These are phyloP conservation scores for Pipistrellus kuhlii DNA, from an alignment of 2,797 vertebrate genomes.

Conservation along the genomic window DNA sequence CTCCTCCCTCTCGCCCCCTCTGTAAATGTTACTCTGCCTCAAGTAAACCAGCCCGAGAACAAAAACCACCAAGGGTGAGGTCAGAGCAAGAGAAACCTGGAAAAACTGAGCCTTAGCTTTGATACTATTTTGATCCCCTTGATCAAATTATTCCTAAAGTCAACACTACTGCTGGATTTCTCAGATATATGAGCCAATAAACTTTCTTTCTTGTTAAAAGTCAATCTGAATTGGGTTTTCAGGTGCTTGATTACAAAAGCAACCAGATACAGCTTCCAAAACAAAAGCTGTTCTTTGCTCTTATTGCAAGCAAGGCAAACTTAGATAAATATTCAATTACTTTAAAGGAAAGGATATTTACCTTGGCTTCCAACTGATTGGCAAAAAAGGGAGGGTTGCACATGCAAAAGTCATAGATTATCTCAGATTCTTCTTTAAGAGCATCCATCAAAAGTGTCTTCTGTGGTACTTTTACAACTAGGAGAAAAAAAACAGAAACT, in stretches of 20 bases:
- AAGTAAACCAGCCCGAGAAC: conserved; percentile 25
- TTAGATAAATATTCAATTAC: conserved; percentile 3
- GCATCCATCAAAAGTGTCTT: conserved; percentile 99
- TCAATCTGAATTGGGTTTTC: conserved; percentile 6
- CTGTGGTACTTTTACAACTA: conserved; percentile 99
- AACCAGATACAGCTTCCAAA: conserved; percentile 20
- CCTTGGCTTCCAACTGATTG: conserved; percentile 97
- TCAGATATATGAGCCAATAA: conserved; percentile 29
- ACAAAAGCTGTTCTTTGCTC: conserved; percentile 52
- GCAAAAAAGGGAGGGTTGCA: conserved; percentile 99
- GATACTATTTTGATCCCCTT: neutral
- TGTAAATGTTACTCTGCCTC: neutral
- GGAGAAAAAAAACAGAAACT: conserved; percentile 51
- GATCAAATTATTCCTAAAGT: conserved; percentile 17
- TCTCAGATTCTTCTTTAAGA: conserved; percentile 96
- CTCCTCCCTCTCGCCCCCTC: neutral
- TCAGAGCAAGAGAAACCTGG: neutral
- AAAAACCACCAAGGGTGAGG: neutral
- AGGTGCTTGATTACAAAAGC: conserved; percentile 35
- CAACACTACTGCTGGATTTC: neutral
- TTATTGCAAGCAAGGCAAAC: conserved; percentile 26
- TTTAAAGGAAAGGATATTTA: conserved; percentile 80
- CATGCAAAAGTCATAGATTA: conserved; percentile 99
- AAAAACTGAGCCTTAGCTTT: conserved; percentile 2
- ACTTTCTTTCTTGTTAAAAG: neutral